A percentile compares a stretch with the other conserved stretches of the same genome.
These are phyloP conservation scores for Margaritifera margaritifera DNA, from an alignment of 2,888 invertebrate genomes.

Conservation along the genomic window DNA sequence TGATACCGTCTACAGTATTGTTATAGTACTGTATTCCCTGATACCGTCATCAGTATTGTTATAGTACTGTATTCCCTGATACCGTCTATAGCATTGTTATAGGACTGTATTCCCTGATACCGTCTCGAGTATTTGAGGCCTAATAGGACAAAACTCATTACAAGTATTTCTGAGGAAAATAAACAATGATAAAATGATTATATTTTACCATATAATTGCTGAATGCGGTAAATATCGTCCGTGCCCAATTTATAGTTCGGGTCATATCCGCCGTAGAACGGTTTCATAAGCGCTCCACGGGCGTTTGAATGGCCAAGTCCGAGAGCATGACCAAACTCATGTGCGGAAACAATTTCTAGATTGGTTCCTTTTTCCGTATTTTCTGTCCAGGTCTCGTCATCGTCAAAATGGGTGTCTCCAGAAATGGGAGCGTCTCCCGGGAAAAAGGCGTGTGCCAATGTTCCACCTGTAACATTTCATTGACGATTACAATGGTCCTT, in stretches of 20 bases:
- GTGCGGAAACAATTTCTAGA: constrained; percentile 69
- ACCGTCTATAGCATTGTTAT: too few relatives aligned
- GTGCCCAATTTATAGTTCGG: constrained; percentile 61
- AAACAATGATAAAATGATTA: too few relatives aligned
- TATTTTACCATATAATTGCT: constrained; percentile 64
- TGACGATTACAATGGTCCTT: not conserved
- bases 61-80: too few relatives aligned
- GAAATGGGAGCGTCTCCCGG: constrained; percentile 60
- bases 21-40: too few relatives aligned
- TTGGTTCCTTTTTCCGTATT: constrained; percentile 54
- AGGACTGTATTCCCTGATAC: too few relatives aligned
- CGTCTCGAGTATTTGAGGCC: too few relatives aligned
- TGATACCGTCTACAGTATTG: too few relatives aligned
- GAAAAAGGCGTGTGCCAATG: constrained; percentile 71
- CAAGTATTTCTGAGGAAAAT: too few relatives aligned
- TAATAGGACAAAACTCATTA: too few relatives aligned
- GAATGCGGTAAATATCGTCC: constrained; percentile 68
- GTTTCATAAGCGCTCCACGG: constrained; percentile 68
- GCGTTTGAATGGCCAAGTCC: constrained; percentile 70
- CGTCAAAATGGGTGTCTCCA: constrained; percentile 72
- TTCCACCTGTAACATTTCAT: constrained; percentile 50
- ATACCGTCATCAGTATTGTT: too few relatives aligned
- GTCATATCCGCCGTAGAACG: constrained; percentile 68
- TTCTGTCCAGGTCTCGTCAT: constrained; percentile 69
- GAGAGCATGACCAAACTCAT: constrained; percentile 72